These are phyloP conservation scores for Gnathonemus longibarbis DNA, from an alignment of 2,113 vertebrate species.

Conservation along the genomic window DNA sequence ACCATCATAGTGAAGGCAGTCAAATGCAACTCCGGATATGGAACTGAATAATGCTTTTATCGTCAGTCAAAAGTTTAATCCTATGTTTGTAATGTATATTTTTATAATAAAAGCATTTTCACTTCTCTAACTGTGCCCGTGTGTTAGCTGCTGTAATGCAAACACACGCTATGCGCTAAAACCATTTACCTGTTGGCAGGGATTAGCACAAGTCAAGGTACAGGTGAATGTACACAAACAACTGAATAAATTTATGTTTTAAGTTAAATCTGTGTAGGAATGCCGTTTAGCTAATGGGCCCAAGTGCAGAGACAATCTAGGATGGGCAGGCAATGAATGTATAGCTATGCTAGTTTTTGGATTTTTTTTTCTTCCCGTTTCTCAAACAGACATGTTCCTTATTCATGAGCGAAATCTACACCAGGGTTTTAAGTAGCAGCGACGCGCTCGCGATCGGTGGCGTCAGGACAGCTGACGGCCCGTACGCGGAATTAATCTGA, in stretches of 20 bases:
- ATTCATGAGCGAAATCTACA: constrained; percentile 58
- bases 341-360: not conserved
- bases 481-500: constrained; percentile 85
- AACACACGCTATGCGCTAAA: not conserved
- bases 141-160: not conserved
- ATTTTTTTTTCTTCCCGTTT: not conserved
- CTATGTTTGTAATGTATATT: not conserved
- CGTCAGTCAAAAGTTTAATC: not conserved
- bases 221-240: not conserved
- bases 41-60: not conserved
- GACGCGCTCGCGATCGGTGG: constrained; percentile 67
- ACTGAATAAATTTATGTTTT: not conserved
- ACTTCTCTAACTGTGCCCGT: not conserved
- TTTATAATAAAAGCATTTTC: not conserved
- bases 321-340: not conserved
- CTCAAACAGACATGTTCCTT: constrained; percentile 52
- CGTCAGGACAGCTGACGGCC: constrained; percentile 83
- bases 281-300: not conserved
- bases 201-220: not conserved
- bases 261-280: not conserved
- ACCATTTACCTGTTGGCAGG: not conserved
- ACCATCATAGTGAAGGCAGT: not conserved
- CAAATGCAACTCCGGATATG: not conserved
- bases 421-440: constrained; percentile 58
- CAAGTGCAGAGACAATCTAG: not conserved